phyloP scores from a whole-genome alignment of 1,140 invertebrate species.

The Tetranychus urticae region DNA sequence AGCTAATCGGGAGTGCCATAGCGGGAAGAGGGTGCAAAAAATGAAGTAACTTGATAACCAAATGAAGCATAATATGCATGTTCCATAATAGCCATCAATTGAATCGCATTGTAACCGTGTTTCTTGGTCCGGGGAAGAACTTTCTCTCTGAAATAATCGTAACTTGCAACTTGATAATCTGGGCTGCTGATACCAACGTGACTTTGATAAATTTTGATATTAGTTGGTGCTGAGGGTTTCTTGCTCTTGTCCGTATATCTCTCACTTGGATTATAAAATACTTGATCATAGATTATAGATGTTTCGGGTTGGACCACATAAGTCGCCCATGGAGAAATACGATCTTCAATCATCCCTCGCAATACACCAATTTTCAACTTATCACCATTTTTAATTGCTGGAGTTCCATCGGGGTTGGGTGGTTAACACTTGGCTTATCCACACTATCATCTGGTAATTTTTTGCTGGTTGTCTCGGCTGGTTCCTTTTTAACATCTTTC shows the following conservation, averaged over 20 bases:
- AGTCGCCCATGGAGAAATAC: constrained; percentile 83
- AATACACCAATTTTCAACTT: constrained; percentile 40
- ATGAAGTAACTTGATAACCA: constrained; percentile 94
- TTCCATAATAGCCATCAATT: constrained; percentile 99
- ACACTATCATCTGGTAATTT: too few relatives aligned
- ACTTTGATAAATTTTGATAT: constrained; percentile 82
- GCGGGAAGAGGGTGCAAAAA: constrained; percentile 54
- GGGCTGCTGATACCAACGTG: constrained; percentile 92
- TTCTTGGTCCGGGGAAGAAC: constrained; percentile 71
- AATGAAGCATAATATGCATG: constrained; percentile 99
- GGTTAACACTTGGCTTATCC: too few relatives aligned
- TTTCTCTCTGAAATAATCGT: constrained; percentile 72
- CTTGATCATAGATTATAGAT: constrained; percentile 61
- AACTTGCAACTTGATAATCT: constrained; percentile 55
- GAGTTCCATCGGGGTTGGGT: constrained; percentile 53
- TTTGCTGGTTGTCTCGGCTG: too few relatives aligned
- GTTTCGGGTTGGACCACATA: constrained; percentile 51
- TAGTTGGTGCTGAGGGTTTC: constrained; percentile 46
- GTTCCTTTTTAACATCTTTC: too few relatives aligned
- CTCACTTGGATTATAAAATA: constrained; percentile 58
- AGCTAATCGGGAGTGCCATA: constrained; percentile 89
- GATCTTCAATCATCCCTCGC: constrained; percentile 48
- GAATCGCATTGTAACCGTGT: constrained; percentile 88
- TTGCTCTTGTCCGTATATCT: constrained; percentile 47
- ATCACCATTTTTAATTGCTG: constrained; percentile 42